Evolutionary conservation across 2,113 vertebrate genomes (phyloP), one percentile per base, ranked within the genome.

Genomic region (Lampris megalopsis): DNA sequence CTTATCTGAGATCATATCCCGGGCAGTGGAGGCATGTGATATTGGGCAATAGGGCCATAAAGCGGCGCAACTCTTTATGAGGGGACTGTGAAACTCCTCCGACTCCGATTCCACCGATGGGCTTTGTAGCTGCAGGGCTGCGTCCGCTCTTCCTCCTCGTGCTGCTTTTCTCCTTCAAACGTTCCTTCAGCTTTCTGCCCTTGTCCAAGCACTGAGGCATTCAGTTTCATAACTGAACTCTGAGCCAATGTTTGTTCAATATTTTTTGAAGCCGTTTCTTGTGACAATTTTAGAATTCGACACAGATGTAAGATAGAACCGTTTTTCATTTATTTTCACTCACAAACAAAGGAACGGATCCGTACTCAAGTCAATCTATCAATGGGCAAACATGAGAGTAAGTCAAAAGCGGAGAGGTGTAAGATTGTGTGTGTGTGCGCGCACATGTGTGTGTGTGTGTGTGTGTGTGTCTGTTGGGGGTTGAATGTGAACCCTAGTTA

Each of bases 1-100:
- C 93, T 94, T 94, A 94, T 95, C 94, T 93, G 63, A 81, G 84
- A 89, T 90, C 91, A 92, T 90, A 93, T 92, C 88, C 88, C 80
- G 3, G 24, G 71, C 78, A 86, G 82, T 89, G 81, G 68, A 91
- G 82, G 92, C 93, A 94, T 94, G 92, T 93, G 91, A 93, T 86
- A 83, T 94, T 94, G 92, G 84, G 91, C 89, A 94, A 94, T 53
- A 64, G 63, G 77, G 87, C 70, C 75, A 91, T 94, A 94, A 95
- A 94, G 73, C 61, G 71, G 79, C 42, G 58, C 80, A 89, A 68
- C 63, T 67, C 88, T 93, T 93, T 94, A 93, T 88, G 91, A 91
- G 92, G 2, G 6, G 59, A 84, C 87, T 75, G 73, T 84, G 86
- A 91, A 88, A 90, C 78, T 71, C 3, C 40, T 84, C 86, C 90